A percentile compares a stretch with the other conserved stretches of the same genome.
phyloP scores from a whole-genome alignment of 2,888 invertebrate species.

The Bellardia pandia region DNA sequence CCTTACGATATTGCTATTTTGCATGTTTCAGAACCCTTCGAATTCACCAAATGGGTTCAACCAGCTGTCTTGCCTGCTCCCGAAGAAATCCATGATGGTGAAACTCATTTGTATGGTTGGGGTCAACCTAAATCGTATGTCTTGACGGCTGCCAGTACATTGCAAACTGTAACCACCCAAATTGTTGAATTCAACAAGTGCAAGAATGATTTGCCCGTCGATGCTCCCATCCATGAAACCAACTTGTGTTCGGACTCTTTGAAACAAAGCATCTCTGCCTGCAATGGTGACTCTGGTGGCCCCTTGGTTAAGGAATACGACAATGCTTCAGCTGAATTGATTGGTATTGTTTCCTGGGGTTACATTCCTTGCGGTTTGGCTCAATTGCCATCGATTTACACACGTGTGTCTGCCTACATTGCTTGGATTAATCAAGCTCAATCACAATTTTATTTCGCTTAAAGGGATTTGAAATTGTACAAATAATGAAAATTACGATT shows the following conservation, averaged over 20 bases:
- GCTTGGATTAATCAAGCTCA: conserved; percentile 81
- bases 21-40: conserved; percentile 78
- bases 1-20: conserved; percentile 86
- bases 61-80: conserved; percentile 81
- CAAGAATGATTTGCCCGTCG: conserved; percentile 74
- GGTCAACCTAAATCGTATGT: conserved; percentile 80
- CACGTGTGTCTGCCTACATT: conserved; percentile 83
- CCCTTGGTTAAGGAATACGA: conserved; percentile 78
- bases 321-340: conserved; percentile 75
- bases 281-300: conserved; percentile 83
- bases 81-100: conserved; percentile 78
- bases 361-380: conserved; percentile 83
- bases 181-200: conserved; percentile 78
- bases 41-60: conserved; percentile 80
- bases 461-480: conserved; percentile 1
- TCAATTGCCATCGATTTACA: conserved; percentile 84
- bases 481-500: not conserved
- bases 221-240: conserved; percentile 77
- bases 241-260: conserved; percentile 85
- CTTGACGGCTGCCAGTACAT: conserved; percentile 76
- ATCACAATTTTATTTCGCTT: conserved; percentile 74
- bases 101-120: conserved; percentile 84
- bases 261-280: conserved; percentile 83
- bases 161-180: conserved; percentile 79
- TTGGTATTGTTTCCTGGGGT: conserved; percentile 85